These are phyloP conservation scores for Parnassius orleans DNA, from an alignment of 2,888 invertebrate genomes.

Conservation along the genomic window DNA sequence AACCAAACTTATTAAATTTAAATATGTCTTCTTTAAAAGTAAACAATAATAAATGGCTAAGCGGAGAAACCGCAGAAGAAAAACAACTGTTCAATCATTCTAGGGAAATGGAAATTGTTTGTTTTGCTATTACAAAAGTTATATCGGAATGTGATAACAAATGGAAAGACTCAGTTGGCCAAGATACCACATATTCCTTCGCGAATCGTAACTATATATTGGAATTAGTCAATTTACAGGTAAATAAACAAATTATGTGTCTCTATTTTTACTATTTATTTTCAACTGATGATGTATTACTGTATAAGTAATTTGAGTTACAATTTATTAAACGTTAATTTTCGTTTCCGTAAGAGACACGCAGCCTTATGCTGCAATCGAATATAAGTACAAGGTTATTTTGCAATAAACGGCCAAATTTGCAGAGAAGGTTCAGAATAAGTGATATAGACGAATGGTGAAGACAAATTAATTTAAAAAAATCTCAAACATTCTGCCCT, in stretches of 20 bases:
- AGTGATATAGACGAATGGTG: no score
- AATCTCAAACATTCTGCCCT: no score
- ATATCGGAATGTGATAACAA: constrained; percentile 72
- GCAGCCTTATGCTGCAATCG: no score
- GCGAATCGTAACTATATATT: constrained; percentile 71
- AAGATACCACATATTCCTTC: constrained; percentile 51
- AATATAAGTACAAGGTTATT: no score
- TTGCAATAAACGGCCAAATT: no score
- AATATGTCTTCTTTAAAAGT: constrained; percentile 56
- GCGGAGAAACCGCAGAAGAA: constrained; percentile 74
- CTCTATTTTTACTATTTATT: no score
- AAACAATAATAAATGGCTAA: constrained; percentile 76
- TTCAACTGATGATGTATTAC: no score
- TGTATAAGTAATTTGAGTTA: no score
- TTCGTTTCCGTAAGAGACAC: no score
- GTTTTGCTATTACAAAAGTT: constrained; percentile 69
- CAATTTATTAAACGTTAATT: no score
- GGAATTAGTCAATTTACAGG: constrained; percentile 78
- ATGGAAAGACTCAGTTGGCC: constrained; percentile 62
- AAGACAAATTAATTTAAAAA: no score
- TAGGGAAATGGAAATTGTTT: constrained; percentile 72
- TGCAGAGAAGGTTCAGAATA: no score
- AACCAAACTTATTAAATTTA: constrained; percentile 14
- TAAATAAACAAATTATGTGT: constrained; percentile 34
- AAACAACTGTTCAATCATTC: constrained; percentile 74